These are phyloP conservation scores for Coptodon rendalli DNA, from an alignment of 2,113 vertebrate genomes.

Conservation along the genomic window DNA sequence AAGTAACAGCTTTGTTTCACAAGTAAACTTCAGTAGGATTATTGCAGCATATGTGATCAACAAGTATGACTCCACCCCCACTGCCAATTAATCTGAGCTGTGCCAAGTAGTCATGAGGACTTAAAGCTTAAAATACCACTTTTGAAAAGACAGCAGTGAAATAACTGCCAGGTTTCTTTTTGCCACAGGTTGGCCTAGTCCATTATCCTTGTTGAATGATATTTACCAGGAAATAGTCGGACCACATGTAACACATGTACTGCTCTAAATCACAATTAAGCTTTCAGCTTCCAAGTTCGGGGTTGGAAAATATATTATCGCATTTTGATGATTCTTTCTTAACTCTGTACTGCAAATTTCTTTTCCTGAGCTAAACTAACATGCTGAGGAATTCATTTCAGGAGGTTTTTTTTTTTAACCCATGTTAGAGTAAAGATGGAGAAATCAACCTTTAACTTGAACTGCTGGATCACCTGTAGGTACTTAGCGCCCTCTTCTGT, in stretches of 20 bases:
- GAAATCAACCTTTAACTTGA: background rate
- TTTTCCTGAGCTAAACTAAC: background rate
- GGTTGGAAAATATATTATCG: background rate
- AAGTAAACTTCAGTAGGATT: background rate
- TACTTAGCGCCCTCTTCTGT: conserved; percentile 56
- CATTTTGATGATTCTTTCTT: background rate
- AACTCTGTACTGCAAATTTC: background rate
- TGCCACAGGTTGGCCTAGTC: background rate
- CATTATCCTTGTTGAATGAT: background rate
- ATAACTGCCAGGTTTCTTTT: background rate
- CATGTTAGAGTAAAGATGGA: background rate
- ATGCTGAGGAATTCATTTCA: background rate
- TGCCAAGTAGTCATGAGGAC: background rate
- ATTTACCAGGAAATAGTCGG: background rate
- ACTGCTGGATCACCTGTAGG: background rate
- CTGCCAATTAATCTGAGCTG: background rate
- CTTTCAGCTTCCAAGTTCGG: background rate
- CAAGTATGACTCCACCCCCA: background rate
- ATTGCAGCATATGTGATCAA: background rate
- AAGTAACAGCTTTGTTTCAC: conserved; percentile 12
- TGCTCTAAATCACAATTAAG: background rate
- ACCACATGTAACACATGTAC: background rate
- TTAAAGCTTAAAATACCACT: background rate
- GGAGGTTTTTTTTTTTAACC: accelerated
- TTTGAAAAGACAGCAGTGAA: background rate